Base-by-base conservation (phyloP, 1,140 invertebrate genomes). In the Scylla paramamosain region DNA sequence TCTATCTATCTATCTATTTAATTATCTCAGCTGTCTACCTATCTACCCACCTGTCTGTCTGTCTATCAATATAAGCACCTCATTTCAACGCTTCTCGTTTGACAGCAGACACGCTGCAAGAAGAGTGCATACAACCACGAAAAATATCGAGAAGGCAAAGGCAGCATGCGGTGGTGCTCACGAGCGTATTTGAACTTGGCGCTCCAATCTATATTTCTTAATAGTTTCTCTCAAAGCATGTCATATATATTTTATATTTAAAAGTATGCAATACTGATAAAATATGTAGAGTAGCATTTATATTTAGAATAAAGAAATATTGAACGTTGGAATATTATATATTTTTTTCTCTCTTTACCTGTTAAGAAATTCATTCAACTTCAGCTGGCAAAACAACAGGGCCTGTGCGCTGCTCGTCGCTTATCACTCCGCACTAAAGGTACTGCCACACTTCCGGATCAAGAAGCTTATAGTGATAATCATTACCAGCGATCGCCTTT, bases 321-420 rank as follows among this genome's bases (percentile, higher is more conserved):
- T 29, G n/a, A 32, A 87, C 45, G n/a, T 87, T 87, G 4, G 10
- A 14, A 28, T 48, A 48, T 48, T 16, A 48, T 87, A 8, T 87
- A 87, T 87, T 31, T 83, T 31, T 90, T 0, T 39, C 25, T 59
- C 39, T 39, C 25, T 82, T 16, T 83, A 39, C 82, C 12, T 12
- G 0, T 39, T 48, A n/a, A 93, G 92, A 93, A 93, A 93, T 93
- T 6, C 77, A 93, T 86, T 48, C 92, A 52, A 93, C 46, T 93
- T 93, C 92, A 93, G 92, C 92, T 93, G 92, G 83, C 92, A 93
- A 84, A 93, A 93, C 83, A 93, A 93, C 52, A 83, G 46, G 82
- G 48, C n/a, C 82, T 52, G 48, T 16, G 16, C 46, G 32, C 31
- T 67, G 25, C 77, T 83, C 91, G 39, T n/a, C 29, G 32, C 28